Base-by-base conservation (phyloP, 2,888 invertebrate genomes). In the Ceriagrion tenellum region DNA sequence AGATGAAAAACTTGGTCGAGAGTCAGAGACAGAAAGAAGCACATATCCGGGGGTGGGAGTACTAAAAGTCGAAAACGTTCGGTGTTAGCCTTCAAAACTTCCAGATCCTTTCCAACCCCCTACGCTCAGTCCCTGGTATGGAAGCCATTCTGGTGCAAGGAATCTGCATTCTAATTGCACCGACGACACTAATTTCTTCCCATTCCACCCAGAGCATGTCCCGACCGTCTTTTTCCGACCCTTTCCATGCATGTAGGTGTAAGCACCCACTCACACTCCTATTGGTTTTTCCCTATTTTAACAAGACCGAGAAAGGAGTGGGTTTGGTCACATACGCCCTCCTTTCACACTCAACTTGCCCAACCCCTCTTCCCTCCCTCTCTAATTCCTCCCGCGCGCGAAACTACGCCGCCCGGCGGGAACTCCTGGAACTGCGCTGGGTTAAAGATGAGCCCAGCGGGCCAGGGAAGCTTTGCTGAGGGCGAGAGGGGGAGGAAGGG, bases 141-240 rank as follows among this genome's bases (percentile, higher is more conserved):
- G 40, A 63, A 63, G 63, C 56, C 91, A 91, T 40, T 91, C 55
- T 10, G 23, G 40, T 56, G n/a, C n/a, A 26, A 12, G 90, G 56
- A 90, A 91, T 26, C 91, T 91, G 59, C 63, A 40, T 59, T 40
- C 59, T 91, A 91, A 91, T 91, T 91, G 40, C 91, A n/a, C 59
- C 59, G 63, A 63, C 59, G 91, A 63, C 40, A 59, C 91, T 63
- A 91, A 91, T 91, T 91, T 91, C 69, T 69, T 69, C 69, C 91
- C 91, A 91, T 91, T 35, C 91, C 63, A 26, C 47, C 47, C 47
- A 40, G 30, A 40, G 40, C 91, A 91, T 69, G 69, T 91, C 91
- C 6, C 91, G 59, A 12, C 35, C 40, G 40, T 35, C 63, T 91
- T 63, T 88, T 26, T 23, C 40, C 91, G 10, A 18, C 40, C 91